Evolutionary conservation across 1,140 invertebrate genomes (phyloP).

Genomic region (Helicorthomorpha holstii): DNA sequence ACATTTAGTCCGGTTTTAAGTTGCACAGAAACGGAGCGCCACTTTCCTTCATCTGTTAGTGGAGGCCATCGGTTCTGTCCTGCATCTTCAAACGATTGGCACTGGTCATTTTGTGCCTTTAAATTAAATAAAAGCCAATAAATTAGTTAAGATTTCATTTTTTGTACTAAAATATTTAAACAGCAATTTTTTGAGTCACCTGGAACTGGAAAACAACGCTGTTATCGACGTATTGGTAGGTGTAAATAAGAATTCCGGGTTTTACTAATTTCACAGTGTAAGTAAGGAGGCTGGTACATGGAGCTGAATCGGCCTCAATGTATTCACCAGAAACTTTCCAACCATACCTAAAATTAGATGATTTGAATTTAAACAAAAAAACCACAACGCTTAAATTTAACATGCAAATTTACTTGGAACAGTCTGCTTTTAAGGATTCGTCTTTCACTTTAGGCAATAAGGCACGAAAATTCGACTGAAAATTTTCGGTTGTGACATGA

Average conservation of each 20-base stretch:
- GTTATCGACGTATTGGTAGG: slow-evolving; percentile 33
- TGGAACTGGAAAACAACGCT: slow-evolving; percentile 34
- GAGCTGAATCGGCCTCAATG: slow-evolving; percentile 25
- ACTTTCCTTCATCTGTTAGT: slow-evolving; percentile 30
- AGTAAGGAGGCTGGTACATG: slow-evolving; percentile 30
- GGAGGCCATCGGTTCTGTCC: slow-evolving; percentile 28
- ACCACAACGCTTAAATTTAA: not conserved
- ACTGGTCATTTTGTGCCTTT: slow-evolving; percentile 35
- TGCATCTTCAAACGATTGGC: slow-evolving; percentile 27
- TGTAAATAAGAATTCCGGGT: slow-evolving; percentile 30
- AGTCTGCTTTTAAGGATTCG: slow-evolving; percentile 12
- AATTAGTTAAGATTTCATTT: too few relatives aligned
- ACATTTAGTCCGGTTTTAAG: slow-evolving; percentile 32
- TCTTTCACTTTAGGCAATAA: not conserved
- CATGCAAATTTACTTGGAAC: slow-evolving; percentile 16
- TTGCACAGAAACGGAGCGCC: slow-evolving; percentile 26
- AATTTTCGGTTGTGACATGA: slow-evolving; percentile 25
- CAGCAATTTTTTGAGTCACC: too few relatives aligned
- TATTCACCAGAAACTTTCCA: slow-evolving; percentile 29
- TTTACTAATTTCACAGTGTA: slow-evolving; percentile 35
- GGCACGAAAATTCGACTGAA: slow-evolving; percentile 9
- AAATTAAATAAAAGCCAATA: slow-evolving; percentile 7
- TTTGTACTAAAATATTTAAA: too few relatives aligned
- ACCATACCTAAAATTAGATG: slow-evolving; percentile 26
- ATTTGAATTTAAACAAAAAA: not conserved